Conservation (phyloP, 2,888 invertebrate species). For the Euzetes globulus region DNA sequence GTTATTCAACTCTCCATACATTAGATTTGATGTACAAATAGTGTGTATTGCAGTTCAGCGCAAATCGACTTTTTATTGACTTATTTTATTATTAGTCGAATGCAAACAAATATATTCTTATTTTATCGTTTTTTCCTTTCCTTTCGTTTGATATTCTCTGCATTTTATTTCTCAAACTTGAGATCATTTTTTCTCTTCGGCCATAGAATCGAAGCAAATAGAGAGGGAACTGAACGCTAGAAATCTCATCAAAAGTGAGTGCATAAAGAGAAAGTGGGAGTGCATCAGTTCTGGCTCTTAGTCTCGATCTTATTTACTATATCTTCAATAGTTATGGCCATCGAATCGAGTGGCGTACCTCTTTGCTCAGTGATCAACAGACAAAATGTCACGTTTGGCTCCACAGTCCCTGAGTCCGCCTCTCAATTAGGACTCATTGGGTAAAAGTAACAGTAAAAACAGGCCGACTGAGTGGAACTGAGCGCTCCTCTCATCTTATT, state of each 20-base stretch:
- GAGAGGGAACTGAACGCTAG: background rate
- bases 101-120: background rate
- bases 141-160: background rate
- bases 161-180: background rate
- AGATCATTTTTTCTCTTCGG: background rate
- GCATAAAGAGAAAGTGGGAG: background rate
- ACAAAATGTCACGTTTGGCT: background rate
- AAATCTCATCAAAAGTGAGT: no score
- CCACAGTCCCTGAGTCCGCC: background rate
- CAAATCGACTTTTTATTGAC: conserved; percentile 11
- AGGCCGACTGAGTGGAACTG: background rate
- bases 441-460: no score
- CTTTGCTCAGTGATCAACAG: background rate
- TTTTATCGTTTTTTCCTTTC: background rate
- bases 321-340: background rate
- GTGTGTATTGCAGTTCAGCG: background rate
- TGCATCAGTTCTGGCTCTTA: background rate
- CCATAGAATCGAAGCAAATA: background rate
- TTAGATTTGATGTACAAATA: background rate
- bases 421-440: background rate
- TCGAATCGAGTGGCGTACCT: background rate
- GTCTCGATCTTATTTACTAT: conserved; percentile 4
- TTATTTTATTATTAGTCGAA: conserved; percentile 10
- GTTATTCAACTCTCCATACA: background rate
- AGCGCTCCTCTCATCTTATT: background rate